A percentile compares a stretch with the other conserved stretches of the same genome.
Evolutionary conservation across 1,140 invertebrate species (phyloP).

Genomic region (Popillia japonica): DNA sequence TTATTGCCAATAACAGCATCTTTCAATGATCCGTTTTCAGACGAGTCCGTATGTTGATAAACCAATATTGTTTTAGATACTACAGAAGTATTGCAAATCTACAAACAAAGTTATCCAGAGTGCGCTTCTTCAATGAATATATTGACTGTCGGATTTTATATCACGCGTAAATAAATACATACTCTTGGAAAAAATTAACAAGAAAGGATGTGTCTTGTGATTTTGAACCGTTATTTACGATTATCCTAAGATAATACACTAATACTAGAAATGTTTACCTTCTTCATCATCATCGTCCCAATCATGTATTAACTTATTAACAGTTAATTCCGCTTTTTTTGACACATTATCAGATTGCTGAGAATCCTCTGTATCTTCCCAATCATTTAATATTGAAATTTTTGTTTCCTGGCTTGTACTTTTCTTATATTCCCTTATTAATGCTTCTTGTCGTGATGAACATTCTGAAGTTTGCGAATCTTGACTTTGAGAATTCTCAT

Average conservation of each 20-base stretch:
- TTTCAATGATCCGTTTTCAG: no score
- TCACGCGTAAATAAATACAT: no score
- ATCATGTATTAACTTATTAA: slow-evolving; percentile 59
- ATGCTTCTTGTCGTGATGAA: slow-evolving; percentile 21
- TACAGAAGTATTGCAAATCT: no score
- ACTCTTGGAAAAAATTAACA: no score
- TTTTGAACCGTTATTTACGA: no score
- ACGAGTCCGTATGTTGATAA: no score
- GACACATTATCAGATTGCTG: slow-evolving; percentile 54
- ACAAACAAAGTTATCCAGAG: no score
- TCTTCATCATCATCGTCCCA: slow-evolving; percentile 60
- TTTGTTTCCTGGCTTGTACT: slow-evolving; percentile 45
- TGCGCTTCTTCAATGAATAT: no score
- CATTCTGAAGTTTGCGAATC: slow-evolving; percentile 30
- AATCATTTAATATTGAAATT: slow-evolving; percentile 57
- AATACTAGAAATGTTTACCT: slow-evolving; percentile 27
- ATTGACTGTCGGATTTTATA: no score
- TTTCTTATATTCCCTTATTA: slow-evolving; percentile 28
- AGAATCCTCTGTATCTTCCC: slow-evolving; percentile 59
- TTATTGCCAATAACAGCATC: no score
- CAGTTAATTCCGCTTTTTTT: slow-evolving; percentile 44
- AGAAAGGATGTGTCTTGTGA: no score
- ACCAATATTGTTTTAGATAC: no score
- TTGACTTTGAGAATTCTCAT: slow-evolving; percentile 62
- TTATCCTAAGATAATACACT: background rate